Percentiles rank a stretch among this genome's conserved stretches.
Evolutionary conservation across 2,797 vertebrate genomes (phyloP).

Genomic region (Ceyx erithaca): DNA sequence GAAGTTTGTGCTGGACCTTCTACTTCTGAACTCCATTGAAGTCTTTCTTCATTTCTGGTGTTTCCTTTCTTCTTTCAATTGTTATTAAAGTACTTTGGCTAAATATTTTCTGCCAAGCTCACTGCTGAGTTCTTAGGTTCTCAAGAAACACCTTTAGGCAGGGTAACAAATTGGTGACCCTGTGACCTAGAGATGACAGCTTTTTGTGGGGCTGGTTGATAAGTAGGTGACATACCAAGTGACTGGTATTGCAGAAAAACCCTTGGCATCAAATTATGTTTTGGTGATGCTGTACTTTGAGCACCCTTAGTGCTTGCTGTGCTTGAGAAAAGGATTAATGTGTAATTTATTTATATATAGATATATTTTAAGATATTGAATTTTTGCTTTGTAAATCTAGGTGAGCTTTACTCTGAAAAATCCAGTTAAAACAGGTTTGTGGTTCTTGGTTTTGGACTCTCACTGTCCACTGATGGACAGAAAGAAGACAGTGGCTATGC

Average conservation of each 20-base stretch:
- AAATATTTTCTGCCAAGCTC: neutral
- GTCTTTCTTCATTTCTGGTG: neutral
- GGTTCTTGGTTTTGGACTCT: neutral
- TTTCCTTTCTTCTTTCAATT: neutral
- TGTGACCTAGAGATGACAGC: slow-evolving; percentile 6
- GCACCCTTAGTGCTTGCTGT: slow-evolving; percentile 7
- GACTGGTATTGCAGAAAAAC: slow-evolving; percentile 36
- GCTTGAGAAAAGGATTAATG: slow-evolving; percentile 42
- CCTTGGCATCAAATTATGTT: slow-evolving; percentile 24
- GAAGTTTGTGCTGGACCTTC: neutral
- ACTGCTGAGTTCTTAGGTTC: neutral
- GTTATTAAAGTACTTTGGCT: neutral
- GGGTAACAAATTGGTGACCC: neutral
- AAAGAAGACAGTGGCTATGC: neutral
- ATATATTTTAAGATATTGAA: neutral
- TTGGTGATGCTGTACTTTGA: slow-evolving; percentile 58
- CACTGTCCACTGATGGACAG: neutral
- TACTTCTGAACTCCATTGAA: neutral
- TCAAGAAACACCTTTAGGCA: neutral
- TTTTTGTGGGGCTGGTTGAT: slow-evolving; percentile 11
- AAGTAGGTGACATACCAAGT: neutral
- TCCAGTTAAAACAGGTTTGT: neutral
- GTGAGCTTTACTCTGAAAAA: slow-evolving; percentile 47
- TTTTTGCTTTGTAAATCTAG: slow-evolving; percentile 7
- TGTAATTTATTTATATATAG: neutral